Percentiles rank a stretch among this genome's conserved stretches.
phyloP scores from a whole-genome alignment of 2,113 vertebrate species.

The Damaliscus lunatus region DNA sequence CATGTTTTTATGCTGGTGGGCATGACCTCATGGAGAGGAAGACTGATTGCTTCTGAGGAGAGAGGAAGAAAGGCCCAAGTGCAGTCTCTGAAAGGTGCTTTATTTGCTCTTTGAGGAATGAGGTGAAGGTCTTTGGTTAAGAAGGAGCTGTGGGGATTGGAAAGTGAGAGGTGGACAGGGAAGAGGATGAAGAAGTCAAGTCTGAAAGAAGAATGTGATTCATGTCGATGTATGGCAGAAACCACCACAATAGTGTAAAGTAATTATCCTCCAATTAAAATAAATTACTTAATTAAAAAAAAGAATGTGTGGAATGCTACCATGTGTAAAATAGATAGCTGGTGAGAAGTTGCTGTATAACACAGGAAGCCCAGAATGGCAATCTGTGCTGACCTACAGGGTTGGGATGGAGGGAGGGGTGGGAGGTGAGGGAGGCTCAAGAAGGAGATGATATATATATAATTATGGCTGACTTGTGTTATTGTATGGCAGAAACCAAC shows the following conservation, averaged over 20 bases:
- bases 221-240: background rate
- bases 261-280: background rate
- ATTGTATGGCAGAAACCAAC: background rate
- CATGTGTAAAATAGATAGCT: background rate
- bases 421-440: background rate
- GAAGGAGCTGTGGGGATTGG: background rate
- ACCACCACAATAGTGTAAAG: background rate
- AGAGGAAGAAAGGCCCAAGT: background rate
- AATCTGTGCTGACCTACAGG: background rate
- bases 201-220: conserved; percentile 4
- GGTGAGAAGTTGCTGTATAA: background rate
- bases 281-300: background rate
- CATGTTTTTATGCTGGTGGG: background rate
- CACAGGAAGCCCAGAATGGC: background rate
- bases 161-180: background rate
- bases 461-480: background rate
- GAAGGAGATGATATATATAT: background rate
- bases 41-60: background rate
- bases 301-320: background rate
- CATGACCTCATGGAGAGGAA: background rate
- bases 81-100: background rate
- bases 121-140: background rate
- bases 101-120: conserved; percentile 16
- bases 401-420: background rate
- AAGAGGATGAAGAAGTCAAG: too few relatives aligned